Evolutionary conservation across 2,797 vertebrate genomes (phyloP), one percentile per base, ranked within the genome.

Genomic region (Ficedula albicollis): DNA sequence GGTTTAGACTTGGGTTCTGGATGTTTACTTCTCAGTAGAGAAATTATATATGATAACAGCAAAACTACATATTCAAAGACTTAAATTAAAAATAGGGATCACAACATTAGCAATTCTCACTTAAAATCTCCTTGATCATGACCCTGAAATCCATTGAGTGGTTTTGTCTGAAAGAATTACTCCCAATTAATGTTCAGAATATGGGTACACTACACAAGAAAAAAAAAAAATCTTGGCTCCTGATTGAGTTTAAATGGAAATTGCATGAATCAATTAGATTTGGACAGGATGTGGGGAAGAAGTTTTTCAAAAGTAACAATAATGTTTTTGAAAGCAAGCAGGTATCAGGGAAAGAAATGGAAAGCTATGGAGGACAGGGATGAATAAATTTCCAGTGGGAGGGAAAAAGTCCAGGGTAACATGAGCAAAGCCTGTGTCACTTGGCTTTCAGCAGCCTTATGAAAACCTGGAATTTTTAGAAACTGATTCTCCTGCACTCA

Each of bases 211-310:
- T 25, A 39, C 17, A 46, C 6, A 56, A 55, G 14, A 34, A 11
- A 38, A 44, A 49, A 44, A 48, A 72, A 67, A 56, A 26, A 49
- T 1, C 52, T 36, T 70, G 39, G 13, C 5, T 86, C 11, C 11
- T 67, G 19, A 87, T 54, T 43, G 10, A 85, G n/a, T 89, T 93
- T 84, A 74, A 88, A 82, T 27, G 56, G 49, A 94, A 94, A 83
- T 77, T 77, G 27, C n/a, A 77, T 12, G 4, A 74, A 75, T 90
- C 49, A 75, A 58, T 87, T 83, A 55, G 32, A 67, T 87, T 93
- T 80, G 34, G 46, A 80, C 60, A 77, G 38, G 26, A 88, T 67
- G 30, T 36, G 15, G 60, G 68, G 76, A 89, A 88, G 41, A 64
- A 63, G 15, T 39, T 87, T 93, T 83, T 21, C 34, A 80, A 43